Base-by-base conservation (phyloP, 35 echinoderm and acorn worm species). In the Diadema setosum region DNA sequence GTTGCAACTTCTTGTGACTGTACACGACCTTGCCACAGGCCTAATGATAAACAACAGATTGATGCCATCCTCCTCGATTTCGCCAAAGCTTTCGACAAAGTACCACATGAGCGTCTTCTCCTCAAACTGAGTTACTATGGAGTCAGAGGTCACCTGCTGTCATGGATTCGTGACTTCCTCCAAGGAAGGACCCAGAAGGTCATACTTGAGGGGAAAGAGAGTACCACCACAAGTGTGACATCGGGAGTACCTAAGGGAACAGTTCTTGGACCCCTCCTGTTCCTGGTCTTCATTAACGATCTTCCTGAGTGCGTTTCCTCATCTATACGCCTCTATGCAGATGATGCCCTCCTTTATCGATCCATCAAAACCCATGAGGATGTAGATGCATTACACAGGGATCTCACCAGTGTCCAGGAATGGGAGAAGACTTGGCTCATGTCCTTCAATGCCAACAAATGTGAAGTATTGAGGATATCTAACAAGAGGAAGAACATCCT, bases 271-370 rank as follows among this genome's bases (percentile, higher is more conserved):
- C 65, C 82, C 30, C 44, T 91, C 3, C 65, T 85, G 18, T 91
- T 91, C 26, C 37, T 91, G 12, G 30, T 83, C 18, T 90, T 65
- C 81, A 84, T 85, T 43, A 91, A 91, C 44, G 82, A 91, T 45
- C 81, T 5, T n/a, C 89, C 82, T 12, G 64, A 50, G 6, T 25
- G 46, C 31, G 39, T 87, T 39, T 2, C 67, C 24, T 92, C 84
- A 40, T 70, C 59, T 12, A 82, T 58, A 4, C 4, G 90, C 1
- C 81, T 87, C 17, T 87, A 61, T 81, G 83, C 84, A 9, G 69
- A 91, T 5, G 90, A 91, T 43, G 48, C 50, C 65, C 69, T 87
- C 12, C 6, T 87, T 14, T n/a, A n/a, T n/a, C n/a, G n/a, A n/a
- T n/a, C n/a, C n/a, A n/a, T n/a, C n/a, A n/a, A n/a, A n/a, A n/a